Percentiles rank a stretch among this genome's conserved stretches.
These are phyloP conservation scores for Taeniopygia guttata DNA, from an alignment of 2,797 vertebrate species.

Conservation along the genomic window DNA sequence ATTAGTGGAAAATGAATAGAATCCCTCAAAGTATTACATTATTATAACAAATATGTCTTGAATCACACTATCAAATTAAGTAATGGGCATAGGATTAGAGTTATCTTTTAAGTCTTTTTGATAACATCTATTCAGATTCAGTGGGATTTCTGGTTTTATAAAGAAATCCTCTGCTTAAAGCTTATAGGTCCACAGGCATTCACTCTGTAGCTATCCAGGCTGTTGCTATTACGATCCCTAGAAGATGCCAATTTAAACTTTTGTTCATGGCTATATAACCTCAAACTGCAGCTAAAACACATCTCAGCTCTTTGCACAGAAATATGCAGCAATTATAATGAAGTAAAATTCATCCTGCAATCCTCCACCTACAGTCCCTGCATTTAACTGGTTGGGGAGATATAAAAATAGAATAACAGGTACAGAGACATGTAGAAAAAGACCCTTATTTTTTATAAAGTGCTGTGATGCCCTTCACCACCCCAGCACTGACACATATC, in stretches of 20 bases:
- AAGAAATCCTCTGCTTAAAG: neutral
- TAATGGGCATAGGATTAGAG: neutral
- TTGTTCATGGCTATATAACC: neutral
- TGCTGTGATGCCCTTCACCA: neutral
- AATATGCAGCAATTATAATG: neutral
- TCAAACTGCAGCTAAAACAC: neutral
- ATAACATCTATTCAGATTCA: neutral
- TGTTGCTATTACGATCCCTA: neutral
- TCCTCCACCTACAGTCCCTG: neutral
- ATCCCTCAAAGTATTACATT: neutral
- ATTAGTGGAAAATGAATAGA: neutral
- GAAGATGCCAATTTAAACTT: neutral
- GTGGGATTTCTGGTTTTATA: neutral
- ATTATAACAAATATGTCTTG: neutral
- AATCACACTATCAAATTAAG: neutral
- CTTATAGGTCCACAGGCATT: neutral
- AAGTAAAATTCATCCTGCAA: neutral
- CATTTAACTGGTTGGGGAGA: neutral
- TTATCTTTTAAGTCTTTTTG: neutral
- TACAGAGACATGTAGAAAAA: neutral
- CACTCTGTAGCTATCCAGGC: neutral
- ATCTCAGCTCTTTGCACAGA: conserved; percentile 9
- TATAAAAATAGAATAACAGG: conserved; percentile 16
- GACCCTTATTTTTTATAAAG: neutral
- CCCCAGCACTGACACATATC: neutral